A percentile compares a stretch with the other conserved stretches of the same genome.
Conservation (phyloP, 2,888 invertebrate species). For the Pinctada fucata region DNA sequence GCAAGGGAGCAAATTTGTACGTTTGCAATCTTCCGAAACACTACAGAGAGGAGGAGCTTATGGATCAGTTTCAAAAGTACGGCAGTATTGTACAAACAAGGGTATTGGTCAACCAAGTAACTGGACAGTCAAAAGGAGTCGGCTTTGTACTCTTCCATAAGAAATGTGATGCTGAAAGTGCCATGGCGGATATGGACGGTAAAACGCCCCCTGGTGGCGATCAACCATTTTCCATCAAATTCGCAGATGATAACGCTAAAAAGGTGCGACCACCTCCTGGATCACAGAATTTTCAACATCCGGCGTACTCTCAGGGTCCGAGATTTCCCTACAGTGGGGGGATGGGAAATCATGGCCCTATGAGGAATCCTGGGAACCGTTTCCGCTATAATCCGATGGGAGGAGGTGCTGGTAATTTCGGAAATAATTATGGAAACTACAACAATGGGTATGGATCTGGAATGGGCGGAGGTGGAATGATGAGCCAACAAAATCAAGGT, state of each 20-base stretch:
- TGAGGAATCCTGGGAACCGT: constrained; percentile 53
- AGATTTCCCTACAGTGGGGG: constrained; percentile 16
- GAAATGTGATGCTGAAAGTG: constrained; percentile 92
- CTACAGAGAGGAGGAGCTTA: constrained; percentile 85
- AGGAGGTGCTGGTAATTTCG: constrained; percentile 27
- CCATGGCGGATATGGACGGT: constrained; percentile 88
- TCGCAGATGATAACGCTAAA: constrained; percentile 87
- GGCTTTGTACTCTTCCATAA: constrained; percentile 91
- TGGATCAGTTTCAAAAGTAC: constrained; percentile 90
- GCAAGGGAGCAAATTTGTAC: constrained; percentile 95
- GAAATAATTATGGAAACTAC: not conserved
- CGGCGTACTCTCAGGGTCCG: constrained; percentile 13
- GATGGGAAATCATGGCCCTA: constrained; percentile 47
- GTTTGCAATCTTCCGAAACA: constrained; percentile 89
- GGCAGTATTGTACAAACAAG: constrained; percentile 95
- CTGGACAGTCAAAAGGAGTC: constrained; percentile 91
- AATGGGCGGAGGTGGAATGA: constrained; percentile 12
- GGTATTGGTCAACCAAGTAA: constrained; percentile 91
- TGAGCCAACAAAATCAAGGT: constrained; percentile 43
- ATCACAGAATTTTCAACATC: constrained; percentile 27
- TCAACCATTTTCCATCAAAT: constrained; percentile 89
- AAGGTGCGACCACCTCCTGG: constrained; percentile 56
- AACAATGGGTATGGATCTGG: constrained; percentile 11
- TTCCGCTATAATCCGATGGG: constrained; percentile 58
- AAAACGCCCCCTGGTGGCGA: constrained; percentile 90